Evolutionary conservation across 2,113 vertebrate genomes (phyloP).

Genomic region (Physeter macrocephalus): DNA sequence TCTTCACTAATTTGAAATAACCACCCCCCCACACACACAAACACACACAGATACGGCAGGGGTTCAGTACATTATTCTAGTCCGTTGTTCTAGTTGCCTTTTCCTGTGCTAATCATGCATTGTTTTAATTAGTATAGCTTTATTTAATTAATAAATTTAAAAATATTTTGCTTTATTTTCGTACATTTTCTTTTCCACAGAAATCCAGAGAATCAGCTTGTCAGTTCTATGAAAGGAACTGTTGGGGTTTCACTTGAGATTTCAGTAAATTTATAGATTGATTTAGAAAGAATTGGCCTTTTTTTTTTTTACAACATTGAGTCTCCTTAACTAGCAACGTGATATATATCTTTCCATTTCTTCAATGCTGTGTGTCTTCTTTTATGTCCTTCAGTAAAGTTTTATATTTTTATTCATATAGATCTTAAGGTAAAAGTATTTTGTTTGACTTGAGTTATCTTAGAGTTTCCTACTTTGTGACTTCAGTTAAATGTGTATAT

Average conservation of each 20-base stretch:
- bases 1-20: slow-evolving; percentile 3
- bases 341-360: background rate
- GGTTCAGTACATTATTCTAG: background rate
- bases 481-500: background rate
- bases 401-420: slow-evolving; percentile 19
- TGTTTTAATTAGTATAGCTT: background rate
- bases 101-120: background rate
- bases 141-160: background rate
- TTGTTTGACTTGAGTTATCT: background rate
- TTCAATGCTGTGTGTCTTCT: background rate
- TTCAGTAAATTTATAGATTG: background rate
- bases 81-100: background rate
- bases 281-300: background rate
- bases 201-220: background rate
- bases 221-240: background rate
- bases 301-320: background rate
- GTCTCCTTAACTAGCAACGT: background rate
- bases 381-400: background rate
- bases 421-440: slow-evolving; percentile 19
- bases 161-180: background rate
- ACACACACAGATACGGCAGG: background rate
- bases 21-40: background rate
- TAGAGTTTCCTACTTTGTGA: background rate
- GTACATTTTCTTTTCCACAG: background rate
- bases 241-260: background rate